A percentile compares a stretch with the other conserved stretches of the same genome.
phyloP scores from a whole-genome alignment of 2,797 vertebrate genomes.

The Xiphophorus birchmanni region DNA sequence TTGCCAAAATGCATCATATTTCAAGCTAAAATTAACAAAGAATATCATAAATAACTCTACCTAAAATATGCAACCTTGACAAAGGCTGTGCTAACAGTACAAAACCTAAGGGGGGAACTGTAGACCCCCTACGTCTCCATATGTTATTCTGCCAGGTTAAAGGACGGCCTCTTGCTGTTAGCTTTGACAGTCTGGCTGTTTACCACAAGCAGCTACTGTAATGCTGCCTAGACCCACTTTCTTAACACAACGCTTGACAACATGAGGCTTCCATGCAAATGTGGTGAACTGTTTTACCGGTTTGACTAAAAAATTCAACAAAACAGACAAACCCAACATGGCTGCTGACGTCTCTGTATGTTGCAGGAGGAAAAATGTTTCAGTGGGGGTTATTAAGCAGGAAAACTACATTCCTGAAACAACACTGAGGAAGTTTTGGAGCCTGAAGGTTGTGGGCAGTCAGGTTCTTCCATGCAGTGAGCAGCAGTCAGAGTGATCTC shows the following conservation, averaged over 20 bases:
- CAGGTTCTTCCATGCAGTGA: neutral
- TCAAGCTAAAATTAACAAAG: neutral
- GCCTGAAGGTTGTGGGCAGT: neutral
- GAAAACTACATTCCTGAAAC: neutral
- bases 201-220: neutral
- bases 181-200: slow-evolving; percentile 2
- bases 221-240: neutral
- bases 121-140: neutral
- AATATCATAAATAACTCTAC: neutral
- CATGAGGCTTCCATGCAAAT: neutral
- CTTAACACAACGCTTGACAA: neutral
- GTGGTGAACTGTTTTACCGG: neutral
- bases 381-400: neutral
- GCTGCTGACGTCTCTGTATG: neutral
- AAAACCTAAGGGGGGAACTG: neutral
- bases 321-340: neutral
- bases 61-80: slow-evolving; percentile 1
- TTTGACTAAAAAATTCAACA: neutral
- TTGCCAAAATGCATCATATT: neutral
- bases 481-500: neutral
- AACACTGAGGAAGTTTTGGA: neutral
- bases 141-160: slow-evolving; percentile 3
- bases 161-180: neutral
- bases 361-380: neutral
- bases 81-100: neutral